Evolutionary conservation across 2,888 invertebrate genomes (phyloP), one percentile per base, ranked within the genome.

Genomic region (Ferdinandea cuprea): DNA sequence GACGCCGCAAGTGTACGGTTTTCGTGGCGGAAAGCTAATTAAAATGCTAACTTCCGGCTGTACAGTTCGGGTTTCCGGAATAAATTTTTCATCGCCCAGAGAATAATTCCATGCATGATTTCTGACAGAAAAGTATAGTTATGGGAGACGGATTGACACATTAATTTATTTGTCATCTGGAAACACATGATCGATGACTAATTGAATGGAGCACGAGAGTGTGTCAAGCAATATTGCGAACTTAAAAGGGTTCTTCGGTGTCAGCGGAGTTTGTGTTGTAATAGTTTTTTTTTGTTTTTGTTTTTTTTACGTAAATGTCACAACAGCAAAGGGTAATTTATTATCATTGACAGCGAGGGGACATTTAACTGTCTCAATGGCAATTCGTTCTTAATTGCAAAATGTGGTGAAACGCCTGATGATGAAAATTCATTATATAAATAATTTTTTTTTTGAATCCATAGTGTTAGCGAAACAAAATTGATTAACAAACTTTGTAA

Each of bases 11-110:
- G 61, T 44, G 58, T 46, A 25, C 15, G 50, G 15, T 54, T 63
- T 56, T 11, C 54, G 52, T 61, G 77, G 71, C 40, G 11, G 52
- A 37, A 11, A 19, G 59, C 25, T 81, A 77, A 81, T 81, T 81
- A 77, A 81, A 81, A 81, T 77, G 59, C 61, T 54, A 40, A 61
- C 81, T 71, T 77, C 77, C 72, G 72, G 65, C 50, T 65, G 71
- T 44, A 52, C 59, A 56, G 48, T 40, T n/a, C 7, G 13, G 7
- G 40, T 40, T 42, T 61, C 61, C 61, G 61, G 61, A 1, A 37
- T 25, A 50, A 50, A 25, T 42, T 28, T 21, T 32, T 30, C 56
- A 56, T 3, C n/a, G 42, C 17, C 40, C 8, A 21, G 17, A 37
- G 25, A 61, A 11, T 4, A 19, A n/a, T 44, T 19, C 11, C 19